Percentiles rank a stretch among this genome's conserved stretches.
Conservation (phyloP, 2,113 vertebrate species). For the Nothoprocta perdicaria region DNA sequence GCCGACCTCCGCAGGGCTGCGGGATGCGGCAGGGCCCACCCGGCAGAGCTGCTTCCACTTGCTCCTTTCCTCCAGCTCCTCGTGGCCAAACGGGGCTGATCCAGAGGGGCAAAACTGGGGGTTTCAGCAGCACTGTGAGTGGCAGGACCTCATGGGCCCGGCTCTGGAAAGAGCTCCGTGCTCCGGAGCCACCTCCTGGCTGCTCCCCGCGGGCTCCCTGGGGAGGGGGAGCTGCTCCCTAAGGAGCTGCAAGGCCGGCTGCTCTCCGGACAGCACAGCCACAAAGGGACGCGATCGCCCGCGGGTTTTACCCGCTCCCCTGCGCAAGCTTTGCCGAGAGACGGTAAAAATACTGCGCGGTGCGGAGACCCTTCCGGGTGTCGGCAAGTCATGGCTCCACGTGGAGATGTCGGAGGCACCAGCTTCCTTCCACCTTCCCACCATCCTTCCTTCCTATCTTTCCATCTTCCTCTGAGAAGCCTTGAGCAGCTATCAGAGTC, state of each 20-base stretch:
- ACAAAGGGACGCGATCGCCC: too few species aligned
- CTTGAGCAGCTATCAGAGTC: not conserved
- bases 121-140: too few species aligned
- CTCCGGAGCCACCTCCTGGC: not conserved
- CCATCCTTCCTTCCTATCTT: not conserved
- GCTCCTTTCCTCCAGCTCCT: not conserved
- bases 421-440: not conserved
- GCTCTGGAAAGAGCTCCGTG: not conserved
- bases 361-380: not conserved
- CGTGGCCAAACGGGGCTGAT: not conserved
- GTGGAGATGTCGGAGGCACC: not conserved
- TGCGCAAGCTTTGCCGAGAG: not conserved
- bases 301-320: too few species aligned
- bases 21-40: not conserved
- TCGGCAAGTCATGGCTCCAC: not conserved
- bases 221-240: too few species aligned
- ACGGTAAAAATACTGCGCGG: not conserved
- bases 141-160: too few species aligned
- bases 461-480: not conserved
- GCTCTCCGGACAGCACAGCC: too few species aligned
- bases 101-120: too few species aligned
- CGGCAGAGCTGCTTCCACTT: not conserved
- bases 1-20: not conserved
- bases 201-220: too few species aligned
- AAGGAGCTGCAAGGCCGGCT: too few species aligned